phyloP scores from a whole-genome alignment of 2,113 vertebrate genomes.

The Eulacestoma nigropectus region DNA sequence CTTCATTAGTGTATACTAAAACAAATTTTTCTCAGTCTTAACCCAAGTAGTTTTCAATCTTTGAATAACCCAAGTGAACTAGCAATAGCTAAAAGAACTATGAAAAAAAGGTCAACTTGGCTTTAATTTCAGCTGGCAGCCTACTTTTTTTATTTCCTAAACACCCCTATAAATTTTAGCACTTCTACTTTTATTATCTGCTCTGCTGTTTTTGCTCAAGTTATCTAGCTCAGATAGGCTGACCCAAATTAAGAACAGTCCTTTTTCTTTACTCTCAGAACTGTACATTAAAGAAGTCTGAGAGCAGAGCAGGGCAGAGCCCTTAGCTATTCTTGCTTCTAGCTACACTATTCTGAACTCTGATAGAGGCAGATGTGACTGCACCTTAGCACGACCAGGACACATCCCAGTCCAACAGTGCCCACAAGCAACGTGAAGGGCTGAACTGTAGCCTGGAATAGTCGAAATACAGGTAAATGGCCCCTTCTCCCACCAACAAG shows the following conservation, averaged over 20 bases:
- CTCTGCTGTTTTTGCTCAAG: neutral
- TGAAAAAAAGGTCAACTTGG: neutral
- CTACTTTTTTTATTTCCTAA: neutral
- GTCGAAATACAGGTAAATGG: neutral
- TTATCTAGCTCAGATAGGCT: neutral
- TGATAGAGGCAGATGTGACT: neutral
- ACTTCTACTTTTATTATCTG: neutral
- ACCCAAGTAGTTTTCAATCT: neutral
- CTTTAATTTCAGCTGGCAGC: neutral
- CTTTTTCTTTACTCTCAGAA: neutral
- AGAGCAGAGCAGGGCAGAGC: neutral
- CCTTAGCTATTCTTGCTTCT: neutral
- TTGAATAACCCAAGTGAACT: neutral
- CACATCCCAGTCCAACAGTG: neutral
- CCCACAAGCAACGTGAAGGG: accelerated
- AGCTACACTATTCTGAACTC: neutral
- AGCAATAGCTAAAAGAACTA: neutral
- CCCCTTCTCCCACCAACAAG: neutral
- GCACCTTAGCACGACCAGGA: neutral
- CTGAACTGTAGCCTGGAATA: neutral
- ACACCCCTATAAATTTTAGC: neutral
- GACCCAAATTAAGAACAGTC: neutral
- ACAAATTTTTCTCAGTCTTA: neutral
- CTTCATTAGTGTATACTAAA: neutral
- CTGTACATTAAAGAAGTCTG: neutral